Evolutionary conservation across 2,113 vertebrate genomes (phyloP), one percentile per base, ranked within the genome.

Genomic region (Rhegmatorhina hoffmannsi): DNA sequence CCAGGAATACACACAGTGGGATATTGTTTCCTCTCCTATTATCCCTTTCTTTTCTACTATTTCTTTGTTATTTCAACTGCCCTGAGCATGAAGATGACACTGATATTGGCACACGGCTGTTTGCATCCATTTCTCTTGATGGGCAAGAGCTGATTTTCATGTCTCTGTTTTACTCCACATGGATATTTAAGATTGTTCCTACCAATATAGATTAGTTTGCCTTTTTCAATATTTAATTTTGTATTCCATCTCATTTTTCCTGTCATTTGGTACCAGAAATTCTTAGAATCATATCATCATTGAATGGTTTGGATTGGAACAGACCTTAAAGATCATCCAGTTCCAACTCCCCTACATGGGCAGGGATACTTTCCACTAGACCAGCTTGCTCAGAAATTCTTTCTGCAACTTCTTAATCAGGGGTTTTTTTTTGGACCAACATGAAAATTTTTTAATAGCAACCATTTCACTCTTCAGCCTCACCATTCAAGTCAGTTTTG

Each of bases 381-480:
- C 7, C 26, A 75, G 11, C 20, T 55, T 7, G 17, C 60, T 31
- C 11, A 55, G 55, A 69, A 83, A 40, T 52, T 47, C 24, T 14
- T 93, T 85, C 43, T 72, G 17, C 47, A 73, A 17, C 11, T 29
- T 78, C 13, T 63, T 17, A 64, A 18, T 75, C 13, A 19, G 6
- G 4, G 12, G 2, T 0, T 0, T 10, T 53, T 66, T 70, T 88
- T 56, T 29, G 9, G 9, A 60, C 18, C 68, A 77, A 23, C 0
- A 2, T 31, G 6, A 72, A 26, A 9, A 46, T 60, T 90, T 75
- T 90, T 8, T 83, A 5, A 44, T 40, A 60, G 6, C 28, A 69
- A 25, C 18, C 15, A 2, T n/a, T 84, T 89, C 25, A 25, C 14
- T 79, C 20, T 55, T 93, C 20, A 72, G 3, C 15, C 20, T 74